Evolutionary conservation across 2,113 vertebrate genomes (phyloP).

Genomic region (Symphodus melops): DNA sequence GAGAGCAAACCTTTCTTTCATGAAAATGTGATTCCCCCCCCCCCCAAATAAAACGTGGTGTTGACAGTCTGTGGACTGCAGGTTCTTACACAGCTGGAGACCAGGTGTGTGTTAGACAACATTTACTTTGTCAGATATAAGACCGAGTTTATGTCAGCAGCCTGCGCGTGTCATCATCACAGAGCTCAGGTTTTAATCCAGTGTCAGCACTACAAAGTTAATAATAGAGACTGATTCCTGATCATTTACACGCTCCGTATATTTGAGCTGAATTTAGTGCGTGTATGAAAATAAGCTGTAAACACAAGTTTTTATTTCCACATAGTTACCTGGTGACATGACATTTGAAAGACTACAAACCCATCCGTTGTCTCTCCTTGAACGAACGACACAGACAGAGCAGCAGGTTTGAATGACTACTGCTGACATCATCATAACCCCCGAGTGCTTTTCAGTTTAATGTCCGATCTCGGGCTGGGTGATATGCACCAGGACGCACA

Average conservation of each 20-base stretch:
- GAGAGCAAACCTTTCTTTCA: background rate
- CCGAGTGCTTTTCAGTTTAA: background rate
- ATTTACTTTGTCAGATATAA: background rate
- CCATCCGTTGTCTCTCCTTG: background rate
- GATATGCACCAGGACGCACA: too few species aligned
- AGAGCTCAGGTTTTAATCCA: background rate
- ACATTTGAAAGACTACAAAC: background rate
- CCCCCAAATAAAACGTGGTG: background rate
- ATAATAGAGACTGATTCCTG: background rate
- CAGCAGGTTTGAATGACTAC: too few species aligned
- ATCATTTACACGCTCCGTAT: background rate
- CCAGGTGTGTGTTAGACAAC: background rate
- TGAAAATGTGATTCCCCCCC: background rate
- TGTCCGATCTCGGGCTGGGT: too few species aligned
- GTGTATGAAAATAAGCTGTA: background rate
- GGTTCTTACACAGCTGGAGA: background rate
- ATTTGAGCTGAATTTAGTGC: background rate
- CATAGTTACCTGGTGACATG: background rate
- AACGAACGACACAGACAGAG: background rate
- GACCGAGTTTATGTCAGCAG: background rate
- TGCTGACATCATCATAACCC: background rate
- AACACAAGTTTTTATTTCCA: slow-evolving; percentile 20
- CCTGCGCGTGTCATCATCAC: background rate
- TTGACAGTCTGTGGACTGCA: slow-evolving; percentile 8
- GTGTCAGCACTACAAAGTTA: background rate